Percentiles rank a stretch among this genome's conserved stretches.
These are phyloP conservation scores for Champsocephalus gunnari DNA, from an alignment of 2,797 vertebrate species.

Conservation along the genomic window DNA sequence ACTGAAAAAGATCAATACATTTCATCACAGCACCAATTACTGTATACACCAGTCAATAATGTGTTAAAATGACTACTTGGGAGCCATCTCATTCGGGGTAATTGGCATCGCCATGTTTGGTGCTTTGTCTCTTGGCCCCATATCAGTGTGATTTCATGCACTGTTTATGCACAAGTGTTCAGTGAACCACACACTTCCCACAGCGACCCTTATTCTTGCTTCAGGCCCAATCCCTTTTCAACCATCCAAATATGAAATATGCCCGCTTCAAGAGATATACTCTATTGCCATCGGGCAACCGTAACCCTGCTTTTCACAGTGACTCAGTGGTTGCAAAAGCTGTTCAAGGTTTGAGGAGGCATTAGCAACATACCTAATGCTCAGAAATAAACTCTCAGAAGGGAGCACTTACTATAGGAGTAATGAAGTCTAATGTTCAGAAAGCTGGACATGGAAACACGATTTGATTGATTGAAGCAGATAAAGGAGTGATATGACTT, in stretches of 20 bases:
- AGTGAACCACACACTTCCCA: constrained; percentile 58
- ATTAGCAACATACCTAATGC: constrained; percentile 24
- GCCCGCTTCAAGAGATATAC: constrained; percentile 9
- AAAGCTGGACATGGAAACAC: constrained; percentile 6
- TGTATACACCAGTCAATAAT: neutral
- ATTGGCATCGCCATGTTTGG: constrained; percentile 43
- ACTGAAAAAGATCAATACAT: neutral
- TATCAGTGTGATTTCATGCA: constrained; percentile 64
- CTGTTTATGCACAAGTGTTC: constrained; percentile 69
- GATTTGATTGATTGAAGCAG: constrained; percentile 40
- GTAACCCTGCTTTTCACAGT: constrained; percentile 2
- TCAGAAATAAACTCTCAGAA: constrained; percentile 20
- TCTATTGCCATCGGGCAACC: neutral
- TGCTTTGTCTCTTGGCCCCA: constrained; percentile 27
- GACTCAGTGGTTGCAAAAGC: constrained; percentile 2
- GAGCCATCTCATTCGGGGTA: constrained; percentile 21
- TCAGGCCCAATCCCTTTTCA: constrained; percentile 25
- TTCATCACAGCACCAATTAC: too few relatives aligned
- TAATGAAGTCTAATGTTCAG: constrained; percentile 18
- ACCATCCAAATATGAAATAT: constrained; percentile 51
- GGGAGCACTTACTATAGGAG: constrained; percentile 3
- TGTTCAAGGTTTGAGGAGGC: constrained; percentile 9
- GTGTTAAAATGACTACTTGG: constrained; percentile 1
- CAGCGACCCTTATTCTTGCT: constrained; percentile 45
- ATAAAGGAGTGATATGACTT: constrained; percentile 39